Percentiles rank a stretch among this genome's conserved stretches.
phyloP scores from a whole-genome alignment of 37 sponge, comb jelly and placozoan genomes.

The Dysidea cf. avara region DNA sequence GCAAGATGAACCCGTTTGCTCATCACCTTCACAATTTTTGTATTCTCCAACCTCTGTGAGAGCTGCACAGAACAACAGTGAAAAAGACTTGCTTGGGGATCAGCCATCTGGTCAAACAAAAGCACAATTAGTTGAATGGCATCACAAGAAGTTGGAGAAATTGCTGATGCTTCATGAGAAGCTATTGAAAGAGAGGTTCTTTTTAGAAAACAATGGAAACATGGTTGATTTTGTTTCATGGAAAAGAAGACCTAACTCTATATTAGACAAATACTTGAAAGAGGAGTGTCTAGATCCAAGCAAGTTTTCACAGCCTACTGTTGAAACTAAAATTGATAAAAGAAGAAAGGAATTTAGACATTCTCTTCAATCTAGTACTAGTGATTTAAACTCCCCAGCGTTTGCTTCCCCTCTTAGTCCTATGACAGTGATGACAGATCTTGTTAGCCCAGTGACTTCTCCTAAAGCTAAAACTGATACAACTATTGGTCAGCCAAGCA shows the following conservation, averaged over 20 bases:
- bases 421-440: too few species aligned
- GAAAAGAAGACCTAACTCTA: conserved; percentile 78
- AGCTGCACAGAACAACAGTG: conserved; percentile 7
- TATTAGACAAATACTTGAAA: conserved; percentile 71
- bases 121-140: conserved; percentile 25
- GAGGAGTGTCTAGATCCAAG: conserved; percentile 49
- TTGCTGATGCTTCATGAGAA: conserved; percentile 44
- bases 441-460: too few species aligned
- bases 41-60: conserved; percentile 34
- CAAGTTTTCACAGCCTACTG: too few species aligned
- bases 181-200: conserved; percentile 83
- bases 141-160: conserved; percentile 1
- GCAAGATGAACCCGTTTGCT: conserved; percentile 22
- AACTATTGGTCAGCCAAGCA: too few species aligned
- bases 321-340: too few species aligned
- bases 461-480: too few species aligned
- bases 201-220: conserved; percentile 77
- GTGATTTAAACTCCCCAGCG: too few species aligned
- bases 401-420: too few species aligned
- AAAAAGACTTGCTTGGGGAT: background rate
- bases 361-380: too few species aligned
- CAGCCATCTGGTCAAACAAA: background rate
- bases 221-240: conserved; percentile 84
- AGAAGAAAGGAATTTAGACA: too few species aligned
- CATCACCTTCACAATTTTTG: conserved; percentile 73